Base-by-base conservation (phyloP, 2,888 invertebrate genomes). In the Andrena minutula region DNA sequence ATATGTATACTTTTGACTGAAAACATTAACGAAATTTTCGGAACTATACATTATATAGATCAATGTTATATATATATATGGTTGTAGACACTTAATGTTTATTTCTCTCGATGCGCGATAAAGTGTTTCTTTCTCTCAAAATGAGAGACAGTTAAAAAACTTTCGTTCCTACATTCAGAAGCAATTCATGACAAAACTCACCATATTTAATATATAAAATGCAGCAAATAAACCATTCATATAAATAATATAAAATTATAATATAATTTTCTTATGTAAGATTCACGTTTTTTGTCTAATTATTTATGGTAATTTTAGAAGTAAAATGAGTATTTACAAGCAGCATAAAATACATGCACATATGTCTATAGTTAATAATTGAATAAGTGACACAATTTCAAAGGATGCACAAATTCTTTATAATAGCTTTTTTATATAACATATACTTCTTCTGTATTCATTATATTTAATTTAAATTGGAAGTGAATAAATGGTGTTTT, bases 261-360 rank as follows among this genome's bases (percentile, higher is more conserved):
- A 61, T 63, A 51, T 30, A 30, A 63, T 47, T 26, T 63, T 47
- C 12, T 3, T 78, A 63, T 49, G n/a, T 26, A 41, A 41, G 7
- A 32, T 53, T 28, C 16, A 30, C n/a, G 23, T 10, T 70, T 53
- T 16, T 16, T 53, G n/a, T 47, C 30, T 5, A 71, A 65, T 53
- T 53, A 32, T 16, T 41, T 16, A 26, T 41, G 47, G 47, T 56
- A 35, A 12, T 66, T 49, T 58, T 32, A 16, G 23, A 63, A 79
- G 6, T 35, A 79, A 28, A 56, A 75, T 75, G 30, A 77, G 74
- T 47, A 60, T 20, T 58, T 71, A 51, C n/a, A 75, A 75, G 61
- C 63, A 58, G 49, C 41, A 41, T 64, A 58, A 35, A 68, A 20
- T 65, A 56, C 20, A 23, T 75, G 41, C 47, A 49, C 35, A 30